A percentile compares a stretch with the other conserved stretches of the same genome.
Evolutionary conservation across 1,140 invertebrate species (phyloP).

Genomic region (Euschistus heros): DNA sequence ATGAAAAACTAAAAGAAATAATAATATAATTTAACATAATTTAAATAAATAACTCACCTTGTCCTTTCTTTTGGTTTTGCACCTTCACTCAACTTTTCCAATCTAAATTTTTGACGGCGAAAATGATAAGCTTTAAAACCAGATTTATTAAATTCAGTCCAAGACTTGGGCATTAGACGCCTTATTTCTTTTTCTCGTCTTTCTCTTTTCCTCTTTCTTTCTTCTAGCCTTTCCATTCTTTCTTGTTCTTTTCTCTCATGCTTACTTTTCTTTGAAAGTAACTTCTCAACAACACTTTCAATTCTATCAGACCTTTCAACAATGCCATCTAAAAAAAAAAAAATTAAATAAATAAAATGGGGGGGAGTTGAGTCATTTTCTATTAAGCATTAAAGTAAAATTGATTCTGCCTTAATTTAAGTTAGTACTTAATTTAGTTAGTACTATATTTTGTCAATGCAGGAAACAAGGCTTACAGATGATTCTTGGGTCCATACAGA

Average conservation of each 20-base stretch:
- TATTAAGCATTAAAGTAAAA: too few species aligned
- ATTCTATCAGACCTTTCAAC: conserved; percentile 1
- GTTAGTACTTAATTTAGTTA: too few species aligned
- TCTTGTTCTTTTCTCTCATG: conserved; percentile 15
- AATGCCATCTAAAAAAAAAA: conserved; percentile 6
- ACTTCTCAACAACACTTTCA: conserved; percentile 8
- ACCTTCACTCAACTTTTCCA: conserved; percentile 13
- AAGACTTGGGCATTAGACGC: conserved; percentile 19
- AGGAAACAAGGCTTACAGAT: too few species aligned
- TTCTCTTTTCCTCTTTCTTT: background rate
- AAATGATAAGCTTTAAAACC: conserved; percentile 25
- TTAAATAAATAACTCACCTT: background rate
- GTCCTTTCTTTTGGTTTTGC: background rate
- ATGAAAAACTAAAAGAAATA: too few species aligned
- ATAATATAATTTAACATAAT: too few species aligned
- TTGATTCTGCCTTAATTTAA: too few species aligned
- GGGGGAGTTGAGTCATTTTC: too few species aligned
- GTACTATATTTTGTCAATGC: too few species aligned
- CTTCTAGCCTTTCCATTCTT: conserved; percentile 18
- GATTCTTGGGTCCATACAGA: too few species aligned
- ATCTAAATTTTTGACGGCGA: conserved; percentile 23
- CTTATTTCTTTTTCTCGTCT: conserved; percentile 18
- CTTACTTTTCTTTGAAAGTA: conserved; percentile 18
- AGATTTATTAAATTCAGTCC: conserved; percentile 26
- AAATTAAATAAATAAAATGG: background rate